phyloP scores from a whole-genome alignment of 2,113 vertebrate genomes.

The Sylvia atricapilla region DNA sequence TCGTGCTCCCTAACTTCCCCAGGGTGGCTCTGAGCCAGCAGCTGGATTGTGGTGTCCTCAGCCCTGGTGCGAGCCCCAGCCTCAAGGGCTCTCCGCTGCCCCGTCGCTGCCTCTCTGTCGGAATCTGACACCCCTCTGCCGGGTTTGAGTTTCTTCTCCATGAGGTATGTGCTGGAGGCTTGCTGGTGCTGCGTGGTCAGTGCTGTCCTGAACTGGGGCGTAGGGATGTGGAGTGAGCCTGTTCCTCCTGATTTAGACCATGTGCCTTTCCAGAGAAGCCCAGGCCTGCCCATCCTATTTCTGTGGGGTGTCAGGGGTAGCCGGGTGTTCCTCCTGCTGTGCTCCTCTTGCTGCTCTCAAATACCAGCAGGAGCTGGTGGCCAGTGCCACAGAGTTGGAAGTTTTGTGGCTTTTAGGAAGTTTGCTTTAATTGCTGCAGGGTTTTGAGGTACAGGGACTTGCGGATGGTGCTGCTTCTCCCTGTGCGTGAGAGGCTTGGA shows the following conservation, averaged over 20 bases:
- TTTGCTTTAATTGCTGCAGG: background rate
- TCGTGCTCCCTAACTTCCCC: background rate
- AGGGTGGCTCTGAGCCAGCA: background rate
- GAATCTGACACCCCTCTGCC: background rate
- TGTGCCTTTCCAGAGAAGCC: background rate
- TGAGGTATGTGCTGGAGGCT: background rate
- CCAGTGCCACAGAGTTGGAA: background rate
- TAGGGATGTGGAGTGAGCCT: background rate
- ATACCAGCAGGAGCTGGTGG: fast-evolving
- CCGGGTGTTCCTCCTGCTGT: background rate
- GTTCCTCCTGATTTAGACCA: background rate
- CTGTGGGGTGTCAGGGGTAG: background rate
- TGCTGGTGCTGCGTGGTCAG: background rate
- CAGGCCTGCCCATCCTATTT: background rate
- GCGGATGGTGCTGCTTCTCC: background rate
- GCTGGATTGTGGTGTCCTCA: background rate
- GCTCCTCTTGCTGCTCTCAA: fast-evolving
- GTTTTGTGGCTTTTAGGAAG: background rate
- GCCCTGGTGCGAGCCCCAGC: background rate
- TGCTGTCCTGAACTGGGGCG: fast-evolving
- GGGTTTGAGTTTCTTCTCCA: background rate
- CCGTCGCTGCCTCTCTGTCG: background rate
- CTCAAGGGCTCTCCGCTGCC: background rate
- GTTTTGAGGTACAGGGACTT: background rate
- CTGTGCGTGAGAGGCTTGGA: fast-evolving